Evolutionary conservation across 1,140 invertebrate genomes (phyloP).

Genomic region (Listronotus oregonensis): DNA sequence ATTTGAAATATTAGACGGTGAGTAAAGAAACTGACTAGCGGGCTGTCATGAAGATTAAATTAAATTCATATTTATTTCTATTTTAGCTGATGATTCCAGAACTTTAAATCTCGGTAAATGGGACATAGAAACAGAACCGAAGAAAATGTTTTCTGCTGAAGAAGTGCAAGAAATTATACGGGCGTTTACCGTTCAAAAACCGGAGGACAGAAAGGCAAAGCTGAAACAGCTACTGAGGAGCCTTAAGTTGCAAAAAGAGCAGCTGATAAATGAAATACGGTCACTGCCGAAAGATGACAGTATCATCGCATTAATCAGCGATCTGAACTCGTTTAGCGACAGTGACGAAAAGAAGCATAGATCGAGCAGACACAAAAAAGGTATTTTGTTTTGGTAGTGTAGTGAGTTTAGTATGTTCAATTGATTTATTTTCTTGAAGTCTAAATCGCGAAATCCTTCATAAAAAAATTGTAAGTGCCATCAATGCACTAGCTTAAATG

Average conservation of each 20-base stretch:
- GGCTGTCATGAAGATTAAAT: too few species aligned
- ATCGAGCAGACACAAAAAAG: slow-evolving; percentile 20
- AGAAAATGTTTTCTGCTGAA: slow-evolving; percentile 39
- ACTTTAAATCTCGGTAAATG: slow-evolving; percentile 40
- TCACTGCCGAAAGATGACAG: slow-evolving; percentile 40
- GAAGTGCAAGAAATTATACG: slow-evolving; percentile 42
- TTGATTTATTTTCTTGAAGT: too few species aligned
- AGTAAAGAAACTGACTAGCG: background rate
- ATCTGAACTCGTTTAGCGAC: slow-evolving; percentile 39
- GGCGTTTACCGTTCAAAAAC: slow-evolving; percentile 33
- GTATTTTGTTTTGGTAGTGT: background rate
- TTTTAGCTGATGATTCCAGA: slow-evolving; percentile 23
- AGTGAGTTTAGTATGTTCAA: too few species aligned
- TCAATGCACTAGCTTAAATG: too few species aligned
- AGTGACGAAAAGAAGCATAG: slow-evolving; percentile 13
- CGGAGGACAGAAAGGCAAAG: slow-evolving; percentile 37
- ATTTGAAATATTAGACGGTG: slow-evolving; percentile 31
- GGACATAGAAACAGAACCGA: slow-evolving; percentile 35
- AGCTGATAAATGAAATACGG: slow-evolving; percentile 48
- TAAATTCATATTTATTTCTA: too few species aligned
- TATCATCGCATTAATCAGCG: slow-evolving; percentile 35
- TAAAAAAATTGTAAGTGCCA: too few species aligned
- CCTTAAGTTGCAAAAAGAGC: slow-evolving; percentile 49
- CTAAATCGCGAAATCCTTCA: too few species aligned
- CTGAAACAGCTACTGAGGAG: slow-evolving; percentile 45